These are phyloP conservation scores for Leptogaster cylindrica DNA, from an alignment of 2,888 invertebrate genomes.

Conservation along the genomic window DNA sequence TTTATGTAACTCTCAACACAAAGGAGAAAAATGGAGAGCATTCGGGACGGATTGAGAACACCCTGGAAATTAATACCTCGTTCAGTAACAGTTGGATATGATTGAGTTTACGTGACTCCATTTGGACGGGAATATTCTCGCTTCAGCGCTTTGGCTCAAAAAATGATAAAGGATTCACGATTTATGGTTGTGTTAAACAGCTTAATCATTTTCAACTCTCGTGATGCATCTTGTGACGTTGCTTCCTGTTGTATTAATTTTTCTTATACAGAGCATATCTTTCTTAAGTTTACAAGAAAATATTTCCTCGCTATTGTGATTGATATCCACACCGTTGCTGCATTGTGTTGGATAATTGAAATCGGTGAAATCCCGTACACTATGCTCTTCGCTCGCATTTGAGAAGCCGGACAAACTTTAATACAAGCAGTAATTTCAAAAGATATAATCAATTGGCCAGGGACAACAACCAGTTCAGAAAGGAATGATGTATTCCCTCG, in stretches of 20 bases:
- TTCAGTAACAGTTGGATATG: constrained; percentile 54
- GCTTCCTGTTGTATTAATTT: constrained; percentile 17
- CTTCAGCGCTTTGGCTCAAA: constrained; percentile 28
- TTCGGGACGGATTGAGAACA: constrained; percentile 42
- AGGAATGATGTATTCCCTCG: too few species aligned
- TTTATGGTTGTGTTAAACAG: constrained; percentile 29
- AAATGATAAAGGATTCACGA: constrained; percentile 43
- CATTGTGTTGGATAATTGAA: too few species aligned
- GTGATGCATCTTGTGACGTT: constrained; percentile 8
- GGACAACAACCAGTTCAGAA: too few species aligned
- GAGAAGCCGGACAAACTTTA: too few species aligned
- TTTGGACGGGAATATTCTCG: constrained; percentile 48
- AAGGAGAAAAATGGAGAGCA: neutral
- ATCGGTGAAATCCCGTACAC: too few species aligned
- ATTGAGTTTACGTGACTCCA: constrained; percentile 60
- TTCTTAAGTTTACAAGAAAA: constrained; percentile 1
- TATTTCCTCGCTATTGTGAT: too few species aligned
- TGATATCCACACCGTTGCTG: too few species aligned
- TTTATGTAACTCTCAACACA: constrained; percentile 24
- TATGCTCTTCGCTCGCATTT: too few species aligned
- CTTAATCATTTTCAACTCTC: constrained; percentile 39
- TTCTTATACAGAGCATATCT: constrained; percentile 1
- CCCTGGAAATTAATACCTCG: constrained; percentile 51
- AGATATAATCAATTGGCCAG: too few species aligned
- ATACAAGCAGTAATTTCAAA: too few species aligned